phyloP scores from a whole-genome alignment of 2,113 vertebrate species.

The Rhynchomys soricoides region DNA sequence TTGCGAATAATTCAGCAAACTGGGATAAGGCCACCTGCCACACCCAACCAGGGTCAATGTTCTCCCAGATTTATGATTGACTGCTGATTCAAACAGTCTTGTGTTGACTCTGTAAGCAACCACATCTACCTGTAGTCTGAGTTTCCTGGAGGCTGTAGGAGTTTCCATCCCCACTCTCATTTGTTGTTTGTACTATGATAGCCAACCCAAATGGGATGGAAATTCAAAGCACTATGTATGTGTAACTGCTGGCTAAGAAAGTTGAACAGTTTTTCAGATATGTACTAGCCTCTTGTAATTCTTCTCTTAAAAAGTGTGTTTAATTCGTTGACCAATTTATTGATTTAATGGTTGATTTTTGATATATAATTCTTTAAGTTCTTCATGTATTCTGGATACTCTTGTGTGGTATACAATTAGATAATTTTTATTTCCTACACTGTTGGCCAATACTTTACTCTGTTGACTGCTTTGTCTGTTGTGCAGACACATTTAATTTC shows the following conservation, averaged over 20 bases:
- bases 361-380: background rate
- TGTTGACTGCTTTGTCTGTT: background rate
- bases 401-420: background rate
- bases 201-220: background rate
- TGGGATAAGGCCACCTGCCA: background rate
- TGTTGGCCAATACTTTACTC: background rate
- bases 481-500: background rate
- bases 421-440: background rate
- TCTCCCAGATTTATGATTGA: too few species aligned
- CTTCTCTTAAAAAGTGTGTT: background rate
- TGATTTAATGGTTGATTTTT: background rate
- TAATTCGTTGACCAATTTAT: background rate
- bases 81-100: background rate
- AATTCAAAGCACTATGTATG: too few species aligned
- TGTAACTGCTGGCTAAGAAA: background rate
- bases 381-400: background rate
- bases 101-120: background rate
- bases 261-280: background rate
- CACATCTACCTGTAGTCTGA: background rate
- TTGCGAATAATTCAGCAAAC: background rate
- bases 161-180: too few species aligned
- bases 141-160: background rate
- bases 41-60: background rate
- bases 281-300: background rate
- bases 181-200: background rate